Evolutionary conservation across 1,140 invertebrate species (phyloP).

Genomic region (Epicauta chinensis): DNA sequence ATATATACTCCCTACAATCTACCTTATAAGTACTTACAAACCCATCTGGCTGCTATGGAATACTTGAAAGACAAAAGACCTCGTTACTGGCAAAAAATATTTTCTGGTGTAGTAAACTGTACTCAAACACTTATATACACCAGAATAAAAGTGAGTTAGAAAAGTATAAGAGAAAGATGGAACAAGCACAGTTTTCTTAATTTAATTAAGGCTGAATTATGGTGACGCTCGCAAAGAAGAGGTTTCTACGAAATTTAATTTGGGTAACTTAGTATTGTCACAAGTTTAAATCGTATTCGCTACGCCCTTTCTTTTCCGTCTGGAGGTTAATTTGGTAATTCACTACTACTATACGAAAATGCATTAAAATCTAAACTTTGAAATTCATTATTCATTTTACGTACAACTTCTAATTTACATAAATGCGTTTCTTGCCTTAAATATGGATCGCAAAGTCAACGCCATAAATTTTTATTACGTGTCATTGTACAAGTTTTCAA

Average conservation of each 20-base stretch:
- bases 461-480: conserved; percentile 16
- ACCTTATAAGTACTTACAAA: conserved; percentile 19
- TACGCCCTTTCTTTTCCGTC: conserved; percentile 14
- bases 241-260: conserved; percentile 34
- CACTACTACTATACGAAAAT: conserved; percentile 24
- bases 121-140: no score
- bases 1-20: neutral
- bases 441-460: conserved; percentile 5
- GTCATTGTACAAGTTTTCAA: no score
- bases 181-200: conserved; percentile 31
- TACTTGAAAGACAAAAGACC: conserved; percentile 30
- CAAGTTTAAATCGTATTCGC: conserved; percentile 32
- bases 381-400: conserved; percentile 30
- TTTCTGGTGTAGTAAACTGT: conserved; percentile 25
- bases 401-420: conserved; percentile 24
- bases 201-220: conserved; percentile 37
- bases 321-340: conserved; percentile 33
- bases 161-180: neutral
- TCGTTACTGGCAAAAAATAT: conserved; percentile 36
- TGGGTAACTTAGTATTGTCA: conserved; percentile 36
- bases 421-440: conserved; percentile 26
- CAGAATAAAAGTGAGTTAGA: no score
- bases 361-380: conserved; percentile 25
- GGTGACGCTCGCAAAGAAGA: conserved; percentile 22
- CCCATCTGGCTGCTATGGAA: conserved; percentile 30